A percentile compares a stretch with the other conserved stretches of the same genome.
phyloP scores from a whole-genome alignment of 2,888 invertebrate species.

The Tipula confusa region DNA sequence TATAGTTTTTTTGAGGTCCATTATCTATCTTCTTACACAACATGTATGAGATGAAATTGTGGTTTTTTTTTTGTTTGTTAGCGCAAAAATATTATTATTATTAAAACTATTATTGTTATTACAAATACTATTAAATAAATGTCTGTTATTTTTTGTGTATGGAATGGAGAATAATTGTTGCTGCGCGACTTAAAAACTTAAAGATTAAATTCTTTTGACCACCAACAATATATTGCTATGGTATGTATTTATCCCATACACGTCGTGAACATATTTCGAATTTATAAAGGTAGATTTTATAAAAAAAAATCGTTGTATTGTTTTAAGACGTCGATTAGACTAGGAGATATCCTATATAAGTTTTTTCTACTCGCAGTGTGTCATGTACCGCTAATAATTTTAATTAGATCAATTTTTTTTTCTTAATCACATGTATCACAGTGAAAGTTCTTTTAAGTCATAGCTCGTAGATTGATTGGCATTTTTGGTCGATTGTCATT shows the following conservation, averaged over 20 bases:
- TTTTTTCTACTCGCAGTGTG: neutral
- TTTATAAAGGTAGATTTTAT: neutral
- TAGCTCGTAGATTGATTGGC: neutral
- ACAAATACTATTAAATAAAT: neutral
- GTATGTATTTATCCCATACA: neutral
- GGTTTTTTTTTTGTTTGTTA: neutral
- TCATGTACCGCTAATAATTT: neutral
- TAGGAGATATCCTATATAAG: neutral
- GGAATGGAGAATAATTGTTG: neutral
- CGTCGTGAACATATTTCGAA: neutral
- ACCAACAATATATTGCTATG: neutral
- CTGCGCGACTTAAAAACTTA: neutral
- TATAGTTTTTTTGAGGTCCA: neutral
- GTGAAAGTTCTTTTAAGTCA: neutral
- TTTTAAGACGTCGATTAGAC: neutral
- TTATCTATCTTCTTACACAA: conserved; percentile 1
- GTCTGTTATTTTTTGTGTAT: neutral
- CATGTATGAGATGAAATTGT: neutral
- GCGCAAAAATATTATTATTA: neutral
- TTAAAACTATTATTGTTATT: conserved; percentile 16
- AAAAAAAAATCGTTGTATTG: neutral
- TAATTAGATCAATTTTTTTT: neutral
- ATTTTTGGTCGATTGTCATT: conserved; percentile 8
- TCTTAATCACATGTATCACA: neutral
- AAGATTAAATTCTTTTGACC: conserved; percentile 20